Evolutionary conservation across 2,888 invertebrate species (phyloP), one percentile per base, ranked within the genome.

Genomic region (Drosophila infuscata): DNA sequence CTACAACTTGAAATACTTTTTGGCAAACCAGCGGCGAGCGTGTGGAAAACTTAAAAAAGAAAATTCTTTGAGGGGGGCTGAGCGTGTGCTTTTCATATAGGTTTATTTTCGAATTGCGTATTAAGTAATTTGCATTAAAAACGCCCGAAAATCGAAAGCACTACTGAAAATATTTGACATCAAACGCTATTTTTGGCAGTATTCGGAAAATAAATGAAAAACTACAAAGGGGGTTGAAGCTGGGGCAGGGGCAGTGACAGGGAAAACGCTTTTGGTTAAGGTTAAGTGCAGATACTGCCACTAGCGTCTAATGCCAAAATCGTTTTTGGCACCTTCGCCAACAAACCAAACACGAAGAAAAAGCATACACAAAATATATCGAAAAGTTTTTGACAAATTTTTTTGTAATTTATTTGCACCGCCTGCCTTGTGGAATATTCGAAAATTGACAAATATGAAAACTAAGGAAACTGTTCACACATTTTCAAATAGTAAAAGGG

Each of bases 261-360:
- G 15, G 6, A 1, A 30, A 30, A 30, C 54, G 62, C 56, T 58
- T 70, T 75, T 83, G 81, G 72, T 71, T 85, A 85, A 89, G 89
- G 85, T 88, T 85, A 85, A 89, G 88, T 87, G 88, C 82, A 70
- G 68, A 56, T 68, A 70, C 63, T 46, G 59, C 74, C 54, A 74
- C 66, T 30, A 30, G 41, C 41, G 17, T 51, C 62, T 48, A 76
- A 54, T 69, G 89, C 84, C 89, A 79, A 82, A 87, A 69, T 63
- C 30, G 30, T 58, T 71, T 82, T 85, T 85, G 84, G 84, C 84
- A 89, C 20, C 58, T 56, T n/a, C 38, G 89, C 84, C 89, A 89
- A 77, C 49, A 74, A 38, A 57, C 61, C 9, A 59, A 56, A 49
- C 15, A 30, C 70, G 52, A 63, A 30, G 68, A 61, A 52, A 56